phyloP scores from a whole-genome alignment of 2,888 invertebrate genomes.

The Leptarthrus brevirostris region DNA sequence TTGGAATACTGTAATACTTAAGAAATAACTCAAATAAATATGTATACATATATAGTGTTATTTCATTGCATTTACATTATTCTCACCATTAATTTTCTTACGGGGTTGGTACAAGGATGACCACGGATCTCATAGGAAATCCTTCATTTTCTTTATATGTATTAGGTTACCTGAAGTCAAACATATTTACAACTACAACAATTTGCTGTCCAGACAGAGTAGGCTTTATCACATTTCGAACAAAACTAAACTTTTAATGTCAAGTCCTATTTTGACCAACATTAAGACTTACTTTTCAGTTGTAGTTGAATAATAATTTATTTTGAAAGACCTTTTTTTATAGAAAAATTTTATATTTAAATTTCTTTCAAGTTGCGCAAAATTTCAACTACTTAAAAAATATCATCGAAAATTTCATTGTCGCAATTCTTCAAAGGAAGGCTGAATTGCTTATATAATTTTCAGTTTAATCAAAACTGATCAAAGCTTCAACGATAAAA shows the following conservation, averaged over 20 bases:
- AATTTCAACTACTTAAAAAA: neutral
- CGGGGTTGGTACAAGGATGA: no score
- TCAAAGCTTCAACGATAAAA: no score
- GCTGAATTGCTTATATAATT: neutral
- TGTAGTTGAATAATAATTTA: slow-evolving; percentile 12
- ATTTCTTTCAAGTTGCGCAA: neutral
- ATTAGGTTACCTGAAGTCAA: no score
- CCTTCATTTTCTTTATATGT: no score
- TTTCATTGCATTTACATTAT: no score
- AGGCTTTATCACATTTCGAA: neutral
- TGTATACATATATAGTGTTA: no score
- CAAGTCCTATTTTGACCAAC: neutral
- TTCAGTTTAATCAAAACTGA: neutral
- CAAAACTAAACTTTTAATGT: neutral
- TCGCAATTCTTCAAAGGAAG: neutral
- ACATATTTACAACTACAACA: no score
- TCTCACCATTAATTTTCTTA: no score
- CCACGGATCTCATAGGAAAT: no score
- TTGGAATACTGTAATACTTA: no score
- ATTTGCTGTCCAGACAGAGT: no score
- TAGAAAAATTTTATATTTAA: neutral
- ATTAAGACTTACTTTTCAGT: neutral
- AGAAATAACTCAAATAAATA: no score
- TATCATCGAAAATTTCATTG: neutral
- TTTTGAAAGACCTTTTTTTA: neutral